phyloP scores from a whole-genome alignment of 2,888 invertebrate genomes.

The Ditula angustiorana region DNA sequence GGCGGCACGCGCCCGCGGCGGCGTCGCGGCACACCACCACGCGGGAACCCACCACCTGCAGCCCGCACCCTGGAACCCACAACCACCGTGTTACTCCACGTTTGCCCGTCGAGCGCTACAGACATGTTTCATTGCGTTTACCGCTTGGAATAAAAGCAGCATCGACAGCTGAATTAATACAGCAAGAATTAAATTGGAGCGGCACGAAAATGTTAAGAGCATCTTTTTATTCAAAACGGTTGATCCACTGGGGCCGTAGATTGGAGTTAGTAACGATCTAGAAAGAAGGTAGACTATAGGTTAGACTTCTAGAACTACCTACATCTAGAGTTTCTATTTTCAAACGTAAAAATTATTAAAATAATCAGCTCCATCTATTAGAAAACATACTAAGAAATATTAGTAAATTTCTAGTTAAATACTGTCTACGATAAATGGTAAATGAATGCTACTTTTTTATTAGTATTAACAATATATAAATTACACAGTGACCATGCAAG shows the following conservation, averaged over 20 bases:
- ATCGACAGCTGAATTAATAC: not conserved
- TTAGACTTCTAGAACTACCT: conserved; percentile 21
- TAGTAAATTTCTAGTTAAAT: conserved; percentile 22
- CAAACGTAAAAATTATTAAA: conserved; percentile 6
- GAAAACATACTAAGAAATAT: conserved; percentile 13
- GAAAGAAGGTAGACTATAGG: not conserved
- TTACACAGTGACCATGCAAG: conserved; percentile 43
- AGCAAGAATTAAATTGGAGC: not conserved
- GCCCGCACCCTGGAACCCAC: conserved; percentile 92
- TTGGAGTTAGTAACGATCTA: not conserved
- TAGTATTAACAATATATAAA: conserved; percentile 20
- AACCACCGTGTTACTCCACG: conserved; percentile 7
- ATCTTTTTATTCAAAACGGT: not conserved
- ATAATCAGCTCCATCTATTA: conserved; percentile 8
- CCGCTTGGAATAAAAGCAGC: not conserved
- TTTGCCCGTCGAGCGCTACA: not conserved
- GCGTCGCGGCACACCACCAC: conserved; percentile 98
- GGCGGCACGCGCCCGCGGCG: conserved; percentile 96
- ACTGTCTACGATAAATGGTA: conserved; percentile 19
- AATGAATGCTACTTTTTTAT: conserved; percentile 27
- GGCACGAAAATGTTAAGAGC: not conserved
- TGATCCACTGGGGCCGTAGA: not conserved
- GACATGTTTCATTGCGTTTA: not conserved
- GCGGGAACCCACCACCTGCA: conserved; percentile 97
- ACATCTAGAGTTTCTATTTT: conserved; percentile 28